These are phyloP conservation scores for Stenichneumon culpator DNA, from an alignment of 2,888 invertebrate species.

Conservation along the genomic window DNA sequence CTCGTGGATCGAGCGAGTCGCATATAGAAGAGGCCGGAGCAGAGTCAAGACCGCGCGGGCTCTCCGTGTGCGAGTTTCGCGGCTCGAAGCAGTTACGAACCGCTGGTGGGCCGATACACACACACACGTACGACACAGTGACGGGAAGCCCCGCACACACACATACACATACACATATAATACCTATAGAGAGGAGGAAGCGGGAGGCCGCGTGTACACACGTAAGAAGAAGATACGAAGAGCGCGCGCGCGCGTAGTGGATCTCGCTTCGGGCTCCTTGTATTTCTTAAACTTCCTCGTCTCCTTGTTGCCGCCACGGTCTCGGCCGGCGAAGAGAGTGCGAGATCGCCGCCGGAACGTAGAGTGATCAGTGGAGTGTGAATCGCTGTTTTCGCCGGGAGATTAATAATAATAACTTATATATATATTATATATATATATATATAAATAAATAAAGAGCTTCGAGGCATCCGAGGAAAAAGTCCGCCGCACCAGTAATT, in stretches of 20 bases:
- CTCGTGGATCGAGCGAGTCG: conserved; percentile 1
- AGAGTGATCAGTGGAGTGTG: conserved; percentile 44
- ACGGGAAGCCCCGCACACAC: not conserved
- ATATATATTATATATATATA: not conserved
- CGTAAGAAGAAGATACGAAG: conserved; percentile 41
- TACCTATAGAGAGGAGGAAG: too few species aligned
- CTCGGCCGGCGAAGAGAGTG: conserved; percentile 62
- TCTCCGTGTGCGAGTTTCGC: conserved; percentile 41
- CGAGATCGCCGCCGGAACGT: conserved; percentile 51
- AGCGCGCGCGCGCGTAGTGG: conserved; percentile 46
- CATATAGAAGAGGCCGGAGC: conserved; percentile 2
- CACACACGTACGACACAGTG: not conserved
- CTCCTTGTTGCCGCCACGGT: conserved; percentile 1
- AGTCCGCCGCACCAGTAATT: not conserved
- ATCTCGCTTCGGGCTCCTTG: not conserved
- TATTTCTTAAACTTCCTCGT: not conserved
- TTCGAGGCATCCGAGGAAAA: not conserved
- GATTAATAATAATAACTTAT: not conserved
- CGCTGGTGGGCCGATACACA: conserved; percentile 52
- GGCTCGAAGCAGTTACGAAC: conserved; percentile 56
- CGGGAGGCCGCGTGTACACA: conserved; percentile 49
- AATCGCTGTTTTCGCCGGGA: conserved; percentile 37
- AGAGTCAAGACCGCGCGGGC: conserved; percentile 11
- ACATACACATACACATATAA: conserved; percentile 20
- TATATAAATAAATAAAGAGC: not conserved